Evolutionary conservation across 1,140 invertebrate genomes (phyloP), one percentile per base, ranked within the genome.

Genomic region (Pogonomyrmex barbatus): DNA sequence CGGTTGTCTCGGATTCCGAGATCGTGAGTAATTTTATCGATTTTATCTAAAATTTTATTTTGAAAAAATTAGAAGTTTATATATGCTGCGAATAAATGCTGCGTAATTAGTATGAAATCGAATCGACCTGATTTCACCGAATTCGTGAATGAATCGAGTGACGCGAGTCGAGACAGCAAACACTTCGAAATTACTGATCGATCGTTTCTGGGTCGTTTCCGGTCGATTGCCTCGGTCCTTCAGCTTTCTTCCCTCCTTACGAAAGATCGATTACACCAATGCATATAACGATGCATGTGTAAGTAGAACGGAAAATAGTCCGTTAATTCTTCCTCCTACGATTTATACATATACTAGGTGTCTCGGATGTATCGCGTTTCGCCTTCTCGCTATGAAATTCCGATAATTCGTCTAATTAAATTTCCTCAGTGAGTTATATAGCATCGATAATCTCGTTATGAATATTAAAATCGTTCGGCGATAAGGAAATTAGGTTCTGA

Each of bases 161-260:
- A 24, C 24, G 24, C 9, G 9, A 73, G 17, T 73, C 12, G 12
- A 4, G 14, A 71, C 30, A 2, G 9, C 36, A 36, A 79, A 67
- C 6, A 10, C 3, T 17, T 10, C 14, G 30, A 3, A 14, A 56
- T 24, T 70, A 70, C 2, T 5, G 10, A 65, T 79, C 60, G 45
- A 67, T 79, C 24, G 12, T 17, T 42, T 56, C 54, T 36, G 36
- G 12, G 33, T 56, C 56, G 10, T 1, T 78, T 78, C 17, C 50
- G 78, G 36, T 47, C 10, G 47, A 70, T n/a, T 42, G n/a, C 10
- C 12, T 52, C 14, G 17, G 8, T 33, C 52, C 67, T 73, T 58
- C 10, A 9, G 14, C 54, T 82, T 71, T 73, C 24, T 71, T 58
- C 10, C 54, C 68, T 45, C 67, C 47, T 73, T 39, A 56, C n/a